phyloP scores from a whole-genome alignment of 2,888 invertebrate species.

The Hyposoter didymator region DNA sequence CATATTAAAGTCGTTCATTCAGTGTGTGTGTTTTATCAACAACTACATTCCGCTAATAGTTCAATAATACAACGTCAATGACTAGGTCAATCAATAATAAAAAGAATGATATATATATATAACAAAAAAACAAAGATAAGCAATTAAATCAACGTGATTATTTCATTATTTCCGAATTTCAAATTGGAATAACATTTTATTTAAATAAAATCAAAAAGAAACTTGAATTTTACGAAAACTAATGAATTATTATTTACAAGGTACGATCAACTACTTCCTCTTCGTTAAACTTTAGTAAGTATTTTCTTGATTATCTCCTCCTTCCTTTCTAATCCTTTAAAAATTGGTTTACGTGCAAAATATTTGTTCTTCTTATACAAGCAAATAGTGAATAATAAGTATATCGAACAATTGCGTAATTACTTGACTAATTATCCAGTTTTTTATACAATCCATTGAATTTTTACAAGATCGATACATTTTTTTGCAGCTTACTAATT shows the following conservation, averaged over 20 bases:
- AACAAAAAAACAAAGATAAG: slow-evolving; percentile 28
- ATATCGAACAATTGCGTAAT: slow-evolving; percentile 13
- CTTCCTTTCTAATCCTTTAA: not conserved
- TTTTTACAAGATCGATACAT: slow-evolving; percentile 26
- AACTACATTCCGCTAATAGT: slow-evolving; percentile 68
- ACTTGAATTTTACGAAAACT: slow-evolving; percentile 8
- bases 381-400: slow-evolving; percentile 6
- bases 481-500: not conserved
- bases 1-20: slow-evolving; percentile 76
- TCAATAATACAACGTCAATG: slow-evolving; percentile 58
- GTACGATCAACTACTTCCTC: not conserved
- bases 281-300: not conserved
- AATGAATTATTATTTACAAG: slow-evolving; percentile 16
- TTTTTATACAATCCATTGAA: not conserved
- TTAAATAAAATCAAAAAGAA: slow-evolving; percentile 16
- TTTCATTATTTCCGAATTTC: slow-evolving; percentile 37
- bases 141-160: not conserved
- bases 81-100: slow-evolving; percentile 44
- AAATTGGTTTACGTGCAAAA: slow-evolving; percentile 7
- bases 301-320: not conserved
- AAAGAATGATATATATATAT: slow-evolving; percentile 32
- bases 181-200: slow-evolving; percentile 45
- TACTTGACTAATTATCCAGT: slow-evolving; percentile 1
- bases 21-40: slow-evolving; percentile 73
- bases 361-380: not conserved